Conservation (phyloP, 1,140 invertebrate species). For the Potamilus streckersoni region DNA sequence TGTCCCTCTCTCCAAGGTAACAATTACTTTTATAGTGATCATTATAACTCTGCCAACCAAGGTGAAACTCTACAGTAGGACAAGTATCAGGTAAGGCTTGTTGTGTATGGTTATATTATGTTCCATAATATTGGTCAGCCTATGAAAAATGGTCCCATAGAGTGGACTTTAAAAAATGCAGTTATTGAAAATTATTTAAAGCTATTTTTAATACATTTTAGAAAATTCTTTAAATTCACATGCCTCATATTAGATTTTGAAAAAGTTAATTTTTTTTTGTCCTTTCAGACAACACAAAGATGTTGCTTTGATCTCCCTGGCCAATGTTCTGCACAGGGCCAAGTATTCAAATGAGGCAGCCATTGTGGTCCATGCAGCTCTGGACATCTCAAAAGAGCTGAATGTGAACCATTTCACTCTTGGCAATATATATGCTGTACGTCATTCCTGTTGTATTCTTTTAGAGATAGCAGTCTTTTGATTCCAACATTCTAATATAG, state of each 20-base stretch:
- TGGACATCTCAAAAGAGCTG: conserved; percentile 81
- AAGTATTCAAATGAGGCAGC: conserved; percentile 82
- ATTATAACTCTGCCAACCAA: no score
- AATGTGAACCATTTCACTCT: conserved; percentile 82
- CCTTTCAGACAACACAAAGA: conserved; percentile 79
- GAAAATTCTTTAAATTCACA: background rate
- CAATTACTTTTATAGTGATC: no score
- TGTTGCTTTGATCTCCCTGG: conserved; percentile 83
- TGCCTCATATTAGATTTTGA: background rate
- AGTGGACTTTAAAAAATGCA: no score
- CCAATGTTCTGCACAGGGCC: conserved; percentile 83
- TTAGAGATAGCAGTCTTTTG: no score
- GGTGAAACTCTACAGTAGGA: no score
- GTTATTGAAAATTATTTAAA: background rate
- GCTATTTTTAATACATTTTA: background rate
- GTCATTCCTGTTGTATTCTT: conserved; percentile 9
- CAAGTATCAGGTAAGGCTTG: no score
- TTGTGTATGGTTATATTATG: no score
- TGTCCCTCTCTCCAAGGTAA: no score
- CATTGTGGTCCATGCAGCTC: conserved; percentile 81
- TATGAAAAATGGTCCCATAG: no score
- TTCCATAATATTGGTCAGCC: no score
- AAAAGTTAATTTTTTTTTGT: conserved; percentile 4
- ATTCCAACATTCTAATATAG: no score
- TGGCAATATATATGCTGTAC: conserved; percentile 81